A percentile compares a stretch with the other conserved stretches of the same genome.
These are phyloP conservation scores for Digitonthophagus gazella DNA, from an alignment of 2,888 invertebrate genomes.

Conservation along the genomic window DNA sequence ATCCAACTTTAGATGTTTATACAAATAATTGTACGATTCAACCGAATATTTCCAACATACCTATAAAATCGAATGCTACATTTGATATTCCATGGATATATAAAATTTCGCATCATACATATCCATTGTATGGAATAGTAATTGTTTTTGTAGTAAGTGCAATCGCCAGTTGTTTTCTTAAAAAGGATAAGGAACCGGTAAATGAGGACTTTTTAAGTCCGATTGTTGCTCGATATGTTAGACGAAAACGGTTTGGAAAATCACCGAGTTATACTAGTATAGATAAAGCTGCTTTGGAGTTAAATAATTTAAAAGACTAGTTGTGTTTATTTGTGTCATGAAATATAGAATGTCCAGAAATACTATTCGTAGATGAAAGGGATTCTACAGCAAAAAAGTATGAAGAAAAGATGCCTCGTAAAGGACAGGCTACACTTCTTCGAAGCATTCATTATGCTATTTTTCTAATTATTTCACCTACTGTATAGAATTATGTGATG, in stretches of 20 bases:
- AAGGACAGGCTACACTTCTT: too few relatives aligned
- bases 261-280: neutral
- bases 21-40: conserved; percentile 29
- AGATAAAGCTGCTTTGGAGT: neutral
- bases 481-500: too few relatives aligned
- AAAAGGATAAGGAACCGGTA: conserved; percentile 57
- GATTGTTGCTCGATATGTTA: conserved; percentile 48
- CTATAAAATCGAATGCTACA: neutral
- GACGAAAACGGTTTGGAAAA: neutral
- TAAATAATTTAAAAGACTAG: neutral
- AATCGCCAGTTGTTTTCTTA: conserved; percentile 62
- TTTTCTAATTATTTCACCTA: too few relatives aligned
- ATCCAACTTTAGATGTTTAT: conserved; percentile 41
- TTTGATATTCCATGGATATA: conserved; percentile 48
- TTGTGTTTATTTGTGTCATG: neutral
- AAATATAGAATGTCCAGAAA: too few relatives aligned
- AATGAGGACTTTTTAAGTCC: conserved; percentile 62
- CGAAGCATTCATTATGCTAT: too few relatives aligned
- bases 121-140: conserved; percentile 61
- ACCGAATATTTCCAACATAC: conserved; percentile 17
- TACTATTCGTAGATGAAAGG: too few relatives aligned
- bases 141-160: conserved; percentile 61
- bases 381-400: too few relatives aligned
- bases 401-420: too few relatives aligned
- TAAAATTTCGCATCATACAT: conserved; percentile 67